Conservation (phyloP, 1,140 invertebrate genomes). For the Globodera rostochiensis region DNA sequence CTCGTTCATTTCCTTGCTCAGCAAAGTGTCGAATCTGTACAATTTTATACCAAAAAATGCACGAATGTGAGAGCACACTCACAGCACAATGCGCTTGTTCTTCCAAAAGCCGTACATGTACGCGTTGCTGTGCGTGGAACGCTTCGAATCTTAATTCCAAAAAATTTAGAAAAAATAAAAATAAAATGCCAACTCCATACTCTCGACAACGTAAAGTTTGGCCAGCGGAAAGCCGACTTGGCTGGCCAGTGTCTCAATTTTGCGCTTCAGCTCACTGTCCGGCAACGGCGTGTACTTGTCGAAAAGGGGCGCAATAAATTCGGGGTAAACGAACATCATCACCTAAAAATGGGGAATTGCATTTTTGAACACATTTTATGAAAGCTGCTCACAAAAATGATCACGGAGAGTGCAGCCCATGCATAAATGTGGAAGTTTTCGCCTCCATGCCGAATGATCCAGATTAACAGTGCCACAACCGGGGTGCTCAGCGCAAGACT, state of each 20-base stretch:
- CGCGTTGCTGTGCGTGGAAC: slow-evolving; percentile 55
- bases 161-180: slow-evolving; percentile 33
- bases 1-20: slow-evolving; percentile 60
- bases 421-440: slow-evolving; percentile 92
- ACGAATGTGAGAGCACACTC: not conserved
- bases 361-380: slow-evolving; percentile 11
- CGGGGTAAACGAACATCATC: slow-evolving; percentile 87
- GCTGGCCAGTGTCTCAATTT: slow-evolving; percentile 85
- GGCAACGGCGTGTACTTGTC: slow-evolving; percentile 96
- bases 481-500: slow-evolving; percentile 78
- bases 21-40: slow-evolving; percentile 76
- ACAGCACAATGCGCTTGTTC: slow-evolving; percentile 95
- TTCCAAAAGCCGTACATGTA: slow-evolving; percentile 96
- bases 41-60: not conserved
- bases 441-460: slow-evolving; percentile 79
- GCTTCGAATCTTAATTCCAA: slow-evolving; percentile 42
- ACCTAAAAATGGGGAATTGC: slow-evolving; percentile 72
- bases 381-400: slow-evolving; percentile 68
- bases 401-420: slow-evolving; percentile 83
- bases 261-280: slow-evolving; percentile 81
- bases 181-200: slow-evolving; percentile 62
- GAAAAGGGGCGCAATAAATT: slow-evolving; percentile 95
- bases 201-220: slow-evolving; percentile 95
- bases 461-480: slow-evolving; percentile 79
- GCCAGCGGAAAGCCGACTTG: slow-evolving; percentile 87